Percentiles rank a stretch among this genome's conserved stretches.
Conservation (phyloP, 1,140 invertebrate species). For the Listronotus bonariensis region DNA sequence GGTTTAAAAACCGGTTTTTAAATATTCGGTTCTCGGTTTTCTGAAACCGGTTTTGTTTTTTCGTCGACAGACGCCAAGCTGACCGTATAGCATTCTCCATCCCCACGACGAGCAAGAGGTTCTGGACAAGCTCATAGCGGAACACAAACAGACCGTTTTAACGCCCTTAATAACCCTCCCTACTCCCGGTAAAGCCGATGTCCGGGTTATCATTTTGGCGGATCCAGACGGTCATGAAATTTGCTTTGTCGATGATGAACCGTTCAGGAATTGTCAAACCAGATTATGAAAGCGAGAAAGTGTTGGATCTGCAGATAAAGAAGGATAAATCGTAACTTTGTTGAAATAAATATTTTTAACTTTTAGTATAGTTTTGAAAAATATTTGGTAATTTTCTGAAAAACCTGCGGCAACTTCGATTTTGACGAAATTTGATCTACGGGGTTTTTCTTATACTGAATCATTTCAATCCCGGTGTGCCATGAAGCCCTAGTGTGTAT, state of each 20-base stretch:
- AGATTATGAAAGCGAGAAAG: conserved; percentile 79
- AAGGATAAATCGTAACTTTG: conserved; percentile 63
- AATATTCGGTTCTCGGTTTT: too few species aligned
- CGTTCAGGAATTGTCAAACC: conserved; percentile 85
- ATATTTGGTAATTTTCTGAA: too few species aligned
- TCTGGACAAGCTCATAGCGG: conserved; percentile 77
- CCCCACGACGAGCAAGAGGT: conserved; percentile 73
- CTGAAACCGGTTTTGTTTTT: too few species aligned
- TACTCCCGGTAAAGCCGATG: conserved; percentile 95
- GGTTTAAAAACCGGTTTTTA: too few species aligned
- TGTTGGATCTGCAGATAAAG: conserved; percentile 80
- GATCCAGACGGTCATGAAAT: conserved; percentile 98
- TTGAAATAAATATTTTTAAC: background rate
- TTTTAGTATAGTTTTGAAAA: background rate
- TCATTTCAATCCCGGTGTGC: too few species aligned
- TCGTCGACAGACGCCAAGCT: conserved; percentile 86
- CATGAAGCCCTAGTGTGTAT: too few species aligned
- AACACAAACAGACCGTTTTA: conserved; percentile 76
- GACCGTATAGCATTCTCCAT: conserved; percentile 94
- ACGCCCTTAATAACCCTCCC: conserved; percentile 88
- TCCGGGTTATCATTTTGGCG: conserved; percentile 92
- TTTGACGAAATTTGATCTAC: too few species aligned
- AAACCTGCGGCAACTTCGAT: too few species aligned
- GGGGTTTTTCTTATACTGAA: too few species aligned
- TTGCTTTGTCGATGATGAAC: conserved; percentile 97